phyloP scores from a whole-genome alignment of 2,888 invertebrate species.

The Meteorus colon region DNA sequence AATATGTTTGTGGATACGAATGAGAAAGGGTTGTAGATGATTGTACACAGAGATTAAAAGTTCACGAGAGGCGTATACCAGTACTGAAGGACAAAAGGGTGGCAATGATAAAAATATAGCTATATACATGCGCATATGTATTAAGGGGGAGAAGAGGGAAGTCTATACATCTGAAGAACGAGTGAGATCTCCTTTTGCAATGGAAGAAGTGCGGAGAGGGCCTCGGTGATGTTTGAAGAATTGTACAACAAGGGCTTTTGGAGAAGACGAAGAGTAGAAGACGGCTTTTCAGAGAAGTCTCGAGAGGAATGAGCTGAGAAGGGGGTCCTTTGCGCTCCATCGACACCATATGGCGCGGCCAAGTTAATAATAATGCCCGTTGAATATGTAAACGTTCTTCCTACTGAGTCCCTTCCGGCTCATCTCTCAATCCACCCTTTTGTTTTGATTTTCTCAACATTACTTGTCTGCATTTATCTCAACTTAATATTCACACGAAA shows the following conservation, averaged over 20 bases:
- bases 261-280: constrained; percentile 17
- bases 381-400: constrained; percentile 57
- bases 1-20: constrained; percentile 5
- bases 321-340: constrained; percentile 59
- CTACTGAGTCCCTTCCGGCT: constrained; percentile 42
- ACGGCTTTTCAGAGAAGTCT: constrained; percentile 21
- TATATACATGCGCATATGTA: constrained; percentile 27
- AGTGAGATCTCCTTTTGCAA: constrained; percentile 21
- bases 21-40: constrained; percentile 46
- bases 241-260: constrained; percentile 16
- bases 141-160: constrained; percentile 24
- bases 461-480: neutral
- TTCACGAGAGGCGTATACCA: constrained; percentile 50
- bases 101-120: neutral
- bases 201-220: constrained; percentile 19
- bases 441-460: constrained; percentile 24
- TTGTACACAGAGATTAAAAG: constrained; percentile 50
- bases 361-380: constrained; percentile 58
- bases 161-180: constrained; percentile 26
- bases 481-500: too few species aligned
- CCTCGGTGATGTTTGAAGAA: constrained; percentile 27
- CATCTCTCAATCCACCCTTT: neutral
- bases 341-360: constrained; percentile 65
- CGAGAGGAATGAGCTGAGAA: constrained; percentile 17
- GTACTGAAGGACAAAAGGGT: constrained; percentile 37